These are phyloP conservation scores for Stercorarius parasiticus DNA, from an alignment of 2,113 vertebrate genomes.

Conservation along the genomic window DNA sequence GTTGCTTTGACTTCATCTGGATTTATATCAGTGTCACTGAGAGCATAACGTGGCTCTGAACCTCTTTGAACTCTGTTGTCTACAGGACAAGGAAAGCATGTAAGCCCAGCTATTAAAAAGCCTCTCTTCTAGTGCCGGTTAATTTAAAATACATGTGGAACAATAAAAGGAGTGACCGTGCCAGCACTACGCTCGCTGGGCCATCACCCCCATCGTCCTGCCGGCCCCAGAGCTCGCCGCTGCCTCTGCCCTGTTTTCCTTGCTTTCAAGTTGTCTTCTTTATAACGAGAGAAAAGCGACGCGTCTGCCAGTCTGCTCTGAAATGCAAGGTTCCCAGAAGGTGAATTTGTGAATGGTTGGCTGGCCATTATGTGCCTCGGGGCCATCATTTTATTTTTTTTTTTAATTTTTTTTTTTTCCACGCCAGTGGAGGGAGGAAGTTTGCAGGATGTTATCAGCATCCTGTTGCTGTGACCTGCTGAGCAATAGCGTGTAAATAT, in stretches of 20 bases:
- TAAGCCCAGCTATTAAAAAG: not conserved
- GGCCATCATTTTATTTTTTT: not conserved
- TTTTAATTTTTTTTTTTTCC: not conserved
- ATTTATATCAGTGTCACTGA: not conserved
- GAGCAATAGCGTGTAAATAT: conserved; percentile 70
- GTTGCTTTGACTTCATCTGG: not conserved
- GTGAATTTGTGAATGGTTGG: conserved; percentile 17
- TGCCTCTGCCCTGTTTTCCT: not conserved
- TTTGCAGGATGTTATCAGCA: conserved; percentile 79
- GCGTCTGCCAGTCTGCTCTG: not conserved
- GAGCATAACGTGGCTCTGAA: not conserved
- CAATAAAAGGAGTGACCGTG: not conserved
- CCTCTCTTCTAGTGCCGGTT: not conserved
- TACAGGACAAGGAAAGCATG: not conserved
- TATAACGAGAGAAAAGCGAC: not conserved
- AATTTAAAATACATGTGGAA: conserved; percentile 18
- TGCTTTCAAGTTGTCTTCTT: not conserved
- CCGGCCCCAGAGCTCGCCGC: not conserved
- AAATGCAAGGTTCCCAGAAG: not conserved
- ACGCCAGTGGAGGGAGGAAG: conserved; percentile 48
- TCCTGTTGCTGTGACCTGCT: conserved; percentile 76
- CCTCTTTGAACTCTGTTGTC: not conserved
- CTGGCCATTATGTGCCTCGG: not conserved
- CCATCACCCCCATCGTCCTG: not conserved
- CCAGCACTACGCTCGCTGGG: not conserved